A percentile compares a stretch with the other conserved stretches of the same genome.
These are phyloP conservation scores for Cephus cinctus DNA, from an alignment of 1,140 invertebrate species.

Conservation along the genomic window DNA sequence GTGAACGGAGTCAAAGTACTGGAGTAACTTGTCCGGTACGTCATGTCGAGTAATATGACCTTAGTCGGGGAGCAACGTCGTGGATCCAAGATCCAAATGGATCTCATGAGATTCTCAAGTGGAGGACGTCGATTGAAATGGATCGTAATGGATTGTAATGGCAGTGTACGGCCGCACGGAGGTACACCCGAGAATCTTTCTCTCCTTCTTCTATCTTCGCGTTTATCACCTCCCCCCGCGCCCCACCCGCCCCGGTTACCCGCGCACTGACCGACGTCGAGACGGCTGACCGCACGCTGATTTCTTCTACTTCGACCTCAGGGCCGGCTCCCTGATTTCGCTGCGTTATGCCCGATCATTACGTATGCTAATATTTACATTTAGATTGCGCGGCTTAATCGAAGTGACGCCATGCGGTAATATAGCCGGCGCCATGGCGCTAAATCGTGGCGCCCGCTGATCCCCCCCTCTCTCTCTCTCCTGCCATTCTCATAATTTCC, in stretches of 20 bases:
- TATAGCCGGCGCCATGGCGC: constrained; percentile 51
- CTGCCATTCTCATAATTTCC: constrained; percentile 7
- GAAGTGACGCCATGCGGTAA: constrained; percentile 52
- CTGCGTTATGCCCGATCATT: constrained; percentile 42
- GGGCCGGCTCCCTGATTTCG: constrained; percentile 16
- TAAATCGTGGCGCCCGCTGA: constrained; percentile 45
- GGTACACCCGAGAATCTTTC: not conserved
- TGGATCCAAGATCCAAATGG: too few species aligned
- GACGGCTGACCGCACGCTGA: constrained; percentile 9
- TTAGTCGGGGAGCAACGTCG: too few species aligned
- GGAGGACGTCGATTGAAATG: too few species aligned
- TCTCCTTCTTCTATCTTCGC: constrained; percentile 6
- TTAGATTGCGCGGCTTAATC: constrained; percentile 52
- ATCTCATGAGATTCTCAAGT: too few species aligned
- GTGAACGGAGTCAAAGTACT: too few species aligned
- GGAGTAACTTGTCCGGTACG: too few species aligned
- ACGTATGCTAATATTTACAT: constrained; percentile 54
- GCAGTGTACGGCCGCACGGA: too few species aligned
- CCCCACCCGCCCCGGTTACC: too few species aligned
- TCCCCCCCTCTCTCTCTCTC: constrained; percentile 16
- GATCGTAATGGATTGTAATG: too few species aligned
- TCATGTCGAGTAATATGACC: too few species aligned
- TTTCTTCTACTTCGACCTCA: constrained; percentile 30
- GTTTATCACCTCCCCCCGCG: constrained; percentile 5
- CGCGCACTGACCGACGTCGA: not conserved